Conservation (phyloP, 2,888 invertebrate genomes). For the Scaptomyza parva region DNA sequence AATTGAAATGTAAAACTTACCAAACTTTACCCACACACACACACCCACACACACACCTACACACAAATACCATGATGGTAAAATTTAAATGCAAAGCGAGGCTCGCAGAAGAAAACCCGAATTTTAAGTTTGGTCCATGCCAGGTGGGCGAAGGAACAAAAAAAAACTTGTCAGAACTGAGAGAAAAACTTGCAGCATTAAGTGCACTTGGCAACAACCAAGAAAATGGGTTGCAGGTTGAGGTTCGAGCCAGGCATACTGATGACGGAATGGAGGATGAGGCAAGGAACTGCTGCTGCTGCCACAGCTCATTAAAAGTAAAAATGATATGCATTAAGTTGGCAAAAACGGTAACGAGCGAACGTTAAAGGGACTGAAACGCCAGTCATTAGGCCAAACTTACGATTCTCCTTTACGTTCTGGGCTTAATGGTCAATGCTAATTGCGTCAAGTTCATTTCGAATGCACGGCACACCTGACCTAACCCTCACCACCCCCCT, state of each 20-base stretch:
- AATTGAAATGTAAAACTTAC: conserved; percentile 75
- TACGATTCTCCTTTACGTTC: conserved; percentile 9
- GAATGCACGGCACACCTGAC: conserved; percentile 30
- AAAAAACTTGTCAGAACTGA: conserved; percentile 56
- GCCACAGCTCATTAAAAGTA: conserved; percentile 71
- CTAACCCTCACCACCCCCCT: background rate
- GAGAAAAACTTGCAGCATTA: conserved; percentile 74
- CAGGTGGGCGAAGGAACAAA: conserved; percentile 62
- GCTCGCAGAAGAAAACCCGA: conserved; percentile 32
- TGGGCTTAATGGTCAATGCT: conserved; percentile 74
- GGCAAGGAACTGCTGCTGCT: conserved; percentile 56
- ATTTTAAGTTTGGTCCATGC: conserved; percentile 63
- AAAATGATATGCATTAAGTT: conserved; percentile 79
- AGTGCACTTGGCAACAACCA: conserved; percentile 67
- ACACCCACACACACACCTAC: conserved; percentile 22
- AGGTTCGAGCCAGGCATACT: background rate
- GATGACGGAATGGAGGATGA: background rate
- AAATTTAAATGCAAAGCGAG: conserved; percentile 74
- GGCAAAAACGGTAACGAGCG: conserved; percentile 57
- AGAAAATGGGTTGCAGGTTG: background rate
- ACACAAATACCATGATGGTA: conserved; percentile 17
- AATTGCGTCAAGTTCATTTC: conserved; percentile 74
- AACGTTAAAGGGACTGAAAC: conserved; percentile 58
- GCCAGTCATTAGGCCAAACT: conserved; percentile 70
- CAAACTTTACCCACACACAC: conserved; percentile 53